Conservation (phyloP, 1,140 invertebrate genomes). For the Euschistus heros region DNA sequence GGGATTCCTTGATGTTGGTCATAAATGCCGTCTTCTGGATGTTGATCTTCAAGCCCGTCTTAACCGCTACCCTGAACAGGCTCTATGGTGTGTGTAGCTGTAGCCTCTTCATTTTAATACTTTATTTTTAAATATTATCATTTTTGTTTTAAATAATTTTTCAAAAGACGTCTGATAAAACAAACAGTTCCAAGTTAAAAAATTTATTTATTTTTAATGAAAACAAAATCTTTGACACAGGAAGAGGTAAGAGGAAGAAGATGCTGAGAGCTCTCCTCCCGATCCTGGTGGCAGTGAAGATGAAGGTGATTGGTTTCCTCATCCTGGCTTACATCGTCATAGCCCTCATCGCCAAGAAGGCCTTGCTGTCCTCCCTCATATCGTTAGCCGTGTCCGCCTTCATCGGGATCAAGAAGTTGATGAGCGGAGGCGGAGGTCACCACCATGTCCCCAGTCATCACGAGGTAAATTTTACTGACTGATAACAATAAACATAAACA, state of each 20-base stretch:
- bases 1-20: too few species aligned
- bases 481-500: not conserved
- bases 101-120: too few species aligned
- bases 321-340: conserved; percentile 47
- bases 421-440: conserved; percentile 28
- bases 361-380: conserved; percentile 47
- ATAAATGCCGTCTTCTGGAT: too few species aligned
- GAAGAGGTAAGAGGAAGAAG: conserved; percentile 50
- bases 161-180: too few species aligned
- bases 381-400: conserved; percentile 51
- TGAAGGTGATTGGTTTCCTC: conserved; percentile 46
- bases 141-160: too few species aligned
- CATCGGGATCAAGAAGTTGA: conserved; percentile 42
- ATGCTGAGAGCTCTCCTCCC: conserved; percentile 45
- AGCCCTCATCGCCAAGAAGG: conserved; percentile 53
- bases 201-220: too few species aligned
- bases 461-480: not conserved
- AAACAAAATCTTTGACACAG: conserved; percentile 29
- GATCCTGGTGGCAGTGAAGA: conserved; percentile 45
- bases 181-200: too few species aligned
- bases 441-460: conserved; percentile 24
- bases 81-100: too few species aligned
- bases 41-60: too few species aligned
- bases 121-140: too few species aligned
- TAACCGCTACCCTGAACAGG: too few species aligned